A percentile compares a stretch with the other conserved stretches of the same genome.
phyloP scores from a whole-genome alignment of 2,113 vertebrate genomes.

The Strigops habroptila region DNA sequence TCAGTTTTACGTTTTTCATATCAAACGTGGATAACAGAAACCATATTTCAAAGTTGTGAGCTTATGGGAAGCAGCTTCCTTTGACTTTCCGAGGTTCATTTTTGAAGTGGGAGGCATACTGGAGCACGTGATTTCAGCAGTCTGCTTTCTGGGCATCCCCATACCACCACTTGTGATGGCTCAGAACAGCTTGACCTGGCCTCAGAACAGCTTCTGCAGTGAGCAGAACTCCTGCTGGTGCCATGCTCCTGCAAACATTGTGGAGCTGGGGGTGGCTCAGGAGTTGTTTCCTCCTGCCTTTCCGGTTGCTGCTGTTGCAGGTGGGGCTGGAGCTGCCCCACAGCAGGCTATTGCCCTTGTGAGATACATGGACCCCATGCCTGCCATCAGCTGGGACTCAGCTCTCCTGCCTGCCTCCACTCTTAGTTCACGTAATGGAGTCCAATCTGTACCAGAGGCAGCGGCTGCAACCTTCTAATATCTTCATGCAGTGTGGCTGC shows the following conservation, averaged over 20 bases:
- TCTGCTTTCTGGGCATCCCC: background rate
- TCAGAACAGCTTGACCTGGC: background rate
- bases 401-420: background rate
- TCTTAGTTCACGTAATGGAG: rapidly evolving
- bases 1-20: background rate
- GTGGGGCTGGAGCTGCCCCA: background rate
- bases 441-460: background rate
- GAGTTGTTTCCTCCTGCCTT: background rate
- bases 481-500: background rate
- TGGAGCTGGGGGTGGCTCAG: background rate
- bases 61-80: background rate
- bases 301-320: background rate
- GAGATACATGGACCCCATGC: background rate
- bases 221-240: background rate
- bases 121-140: background rate
- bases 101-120: background rate
- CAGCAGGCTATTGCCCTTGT: background rate
- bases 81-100: background rate
- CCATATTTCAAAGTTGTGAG: background rate
- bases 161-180: background rate
- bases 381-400: background rate
- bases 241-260: background rate
- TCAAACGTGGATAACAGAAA: background rate
- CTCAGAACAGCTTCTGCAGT: background rate
- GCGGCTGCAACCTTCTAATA: background rate